Percentiles rank a stretch among this genome's conserved stretches.
These are phyloP conservation scores for Uria aalge DNA, from an alignment of 2,113 vertebrate species.

Conservation along the genomic window DNA sequence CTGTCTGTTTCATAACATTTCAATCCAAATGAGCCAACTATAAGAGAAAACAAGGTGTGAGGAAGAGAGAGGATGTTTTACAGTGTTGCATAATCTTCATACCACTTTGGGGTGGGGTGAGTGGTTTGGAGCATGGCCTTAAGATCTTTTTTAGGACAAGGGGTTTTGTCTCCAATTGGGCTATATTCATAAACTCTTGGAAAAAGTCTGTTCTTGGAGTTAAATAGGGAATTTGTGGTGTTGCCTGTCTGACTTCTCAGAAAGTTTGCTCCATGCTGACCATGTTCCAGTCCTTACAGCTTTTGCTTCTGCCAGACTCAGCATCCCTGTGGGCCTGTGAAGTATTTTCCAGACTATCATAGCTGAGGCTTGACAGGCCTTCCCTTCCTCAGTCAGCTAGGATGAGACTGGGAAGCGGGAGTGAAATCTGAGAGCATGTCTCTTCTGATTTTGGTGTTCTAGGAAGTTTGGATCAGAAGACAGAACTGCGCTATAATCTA, in stretches of 20 bases:
- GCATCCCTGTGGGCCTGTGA: background rate
- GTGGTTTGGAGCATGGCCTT: background rate
- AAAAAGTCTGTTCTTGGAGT: background rate
- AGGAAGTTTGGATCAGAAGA: background rate
- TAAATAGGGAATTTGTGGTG: background rate
- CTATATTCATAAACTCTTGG: background rate
- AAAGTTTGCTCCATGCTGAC: background rate
- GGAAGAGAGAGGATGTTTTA: background rate
- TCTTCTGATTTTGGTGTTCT: background rate
- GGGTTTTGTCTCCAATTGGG: background rate
- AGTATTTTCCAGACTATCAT: background rate
- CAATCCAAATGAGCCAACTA: background rate
- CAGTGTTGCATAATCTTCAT: background rate
- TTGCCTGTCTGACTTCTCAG: background rate
- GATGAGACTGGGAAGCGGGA: background rate
- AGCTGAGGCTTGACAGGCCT: background rate
- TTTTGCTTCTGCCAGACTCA: background rate
- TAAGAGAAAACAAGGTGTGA: background rate
- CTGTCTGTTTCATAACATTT: background rate
- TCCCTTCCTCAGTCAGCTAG: background rate
- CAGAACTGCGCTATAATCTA: background rate
- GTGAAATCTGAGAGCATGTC: background rate
- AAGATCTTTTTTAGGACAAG: background rate
- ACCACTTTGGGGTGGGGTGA: background rate
- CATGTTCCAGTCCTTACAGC: background rate